These are phyloP conservation scores for Stictonetta naevosa DNA, from an alignment of 2,113 vertebrate species.

Conservation along the genomic window DNA sequence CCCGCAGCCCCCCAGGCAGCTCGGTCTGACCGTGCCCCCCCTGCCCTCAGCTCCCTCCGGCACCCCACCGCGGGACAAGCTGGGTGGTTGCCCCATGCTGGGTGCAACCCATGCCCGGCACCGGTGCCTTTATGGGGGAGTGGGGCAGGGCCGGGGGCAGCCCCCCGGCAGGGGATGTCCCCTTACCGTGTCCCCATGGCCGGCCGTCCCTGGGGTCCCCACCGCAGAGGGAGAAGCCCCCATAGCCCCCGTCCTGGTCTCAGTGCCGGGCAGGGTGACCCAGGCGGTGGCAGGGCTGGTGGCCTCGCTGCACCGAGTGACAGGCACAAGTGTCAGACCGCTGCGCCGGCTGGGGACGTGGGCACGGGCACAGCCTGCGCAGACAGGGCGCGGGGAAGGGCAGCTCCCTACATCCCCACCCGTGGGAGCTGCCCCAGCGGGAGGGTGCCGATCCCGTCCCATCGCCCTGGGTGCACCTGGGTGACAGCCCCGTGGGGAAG, in stretches of 20 bases:
- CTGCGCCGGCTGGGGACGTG: fast-evolving
- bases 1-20: fast-evolving
- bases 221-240: neutral
- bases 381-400: neutral
- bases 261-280: neutral
- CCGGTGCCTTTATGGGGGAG: too few relatives aligned
- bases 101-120: neutral
- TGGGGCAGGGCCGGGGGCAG: neutral
- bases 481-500: neutral
- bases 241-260: neutral
- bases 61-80: neutral
- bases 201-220: neutral
- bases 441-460: neutral
- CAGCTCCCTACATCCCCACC: neutral
- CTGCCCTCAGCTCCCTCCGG: fast-evolving
- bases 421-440: neutral
- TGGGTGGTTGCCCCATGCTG: fast-evolving
- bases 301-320: neutral
- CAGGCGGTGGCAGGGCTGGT: neutral
- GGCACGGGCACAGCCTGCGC: neutral
- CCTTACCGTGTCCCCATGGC: slow-evolving; percentile 23
- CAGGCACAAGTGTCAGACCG: neutral
- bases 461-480: fast-evolving
- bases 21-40: neutral
- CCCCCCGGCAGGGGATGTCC: neutral